Percentiles rank a stretch among this genome's conserved stretches.
Conservation (phyloP, 1,140 invertebrate species). For the Dendrolimus punctatus region DNA sequence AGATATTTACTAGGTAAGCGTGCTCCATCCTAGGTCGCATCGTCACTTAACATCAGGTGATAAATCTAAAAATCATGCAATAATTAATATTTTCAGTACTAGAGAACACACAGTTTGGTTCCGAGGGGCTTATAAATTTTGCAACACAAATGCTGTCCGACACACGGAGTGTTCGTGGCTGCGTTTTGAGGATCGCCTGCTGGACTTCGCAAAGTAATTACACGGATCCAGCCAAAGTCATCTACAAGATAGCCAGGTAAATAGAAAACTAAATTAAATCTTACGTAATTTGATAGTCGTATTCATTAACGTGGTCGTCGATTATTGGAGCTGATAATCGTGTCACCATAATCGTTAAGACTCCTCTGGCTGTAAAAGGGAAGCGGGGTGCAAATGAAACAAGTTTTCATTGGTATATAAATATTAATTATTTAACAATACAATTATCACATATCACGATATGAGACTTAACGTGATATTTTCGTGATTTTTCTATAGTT, state of each 20-base stretch:
- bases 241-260: slow-evolving; percentile 44
- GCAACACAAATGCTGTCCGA: slow-evolving; percentile 27
- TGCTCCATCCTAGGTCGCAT: too few relatives aligned
- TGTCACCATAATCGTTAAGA: too few relatives aligned
- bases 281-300: too few relatives aligned
- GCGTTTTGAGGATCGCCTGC: slow-evolving; percentile 41
- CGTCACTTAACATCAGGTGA: background rate
- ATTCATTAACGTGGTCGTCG: too few relatives aligned
- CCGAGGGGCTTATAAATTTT: slow-evolving; percentile 24
- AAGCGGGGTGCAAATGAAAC: too few relatives aligned
- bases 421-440: too few relatives aligned
- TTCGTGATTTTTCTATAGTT: too few relatives aligned
- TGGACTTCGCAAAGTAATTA: slow-evolving; percentile 30
- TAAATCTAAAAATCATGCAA: background rate
- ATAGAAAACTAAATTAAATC: slow-evolving; percentile 1
- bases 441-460: too few relatives aligned
- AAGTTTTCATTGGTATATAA: too few relatives aligned
- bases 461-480: too few relatives aligned
- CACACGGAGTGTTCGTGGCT: slow-evolving; percentile 25
- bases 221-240: slow-evolving; percentile 6
- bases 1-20: background rate
- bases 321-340: too few relatives aligned
- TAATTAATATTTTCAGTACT: slow-evolving; percentile 20
- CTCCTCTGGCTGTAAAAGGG: too few relatives aligned
- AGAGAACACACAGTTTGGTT: slow-evolving; percentile 25